These are phyloP conservation scores for Amblyopsis rosae DNA, from an alignment of 2,113 vertebrate species.

Conservation along the genomic window DNA sequence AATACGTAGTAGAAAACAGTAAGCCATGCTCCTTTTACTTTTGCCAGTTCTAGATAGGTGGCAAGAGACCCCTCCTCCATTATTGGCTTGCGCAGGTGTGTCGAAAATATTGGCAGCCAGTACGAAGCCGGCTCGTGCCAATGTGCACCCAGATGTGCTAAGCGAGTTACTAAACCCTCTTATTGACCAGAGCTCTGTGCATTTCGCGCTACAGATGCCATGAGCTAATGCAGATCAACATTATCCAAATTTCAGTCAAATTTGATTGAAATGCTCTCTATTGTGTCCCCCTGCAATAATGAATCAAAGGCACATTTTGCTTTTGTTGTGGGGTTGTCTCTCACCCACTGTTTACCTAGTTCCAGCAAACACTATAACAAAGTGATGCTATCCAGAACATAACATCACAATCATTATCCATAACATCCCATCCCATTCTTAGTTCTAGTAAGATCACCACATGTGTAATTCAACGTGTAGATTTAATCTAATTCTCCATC, in stretches of 20 bases:
- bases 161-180: constrained; percentile 32
- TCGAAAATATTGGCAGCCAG: constrained; percentile 50
- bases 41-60: constrained; percentile 45
- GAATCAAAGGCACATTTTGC: constrained; percentile 12
- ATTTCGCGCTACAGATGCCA: constrained; percentile 23
- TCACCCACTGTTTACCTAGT: constrained; percentile 47
- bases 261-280: constrained; percentile 34
- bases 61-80: constrained; percentile 60
- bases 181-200: constrained; percentile 19
- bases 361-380: constrained; percentile 23
- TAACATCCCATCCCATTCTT: not conserved
- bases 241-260: constrained; percentile 35
- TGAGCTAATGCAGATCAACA: constrained; percentile 28
- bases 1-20: constrained; percentile 92
- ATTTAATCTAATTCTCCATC: constrained; percentile 6
- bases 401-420: constrained; percentile 36
- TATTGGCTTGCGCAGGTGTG: constrained; percentile 55
- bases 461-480: constrained; percentile 32
- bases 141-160: constrained; percentile 44
- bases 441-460: constrained; percentile 6
- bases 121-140: constrained; percentile 24
- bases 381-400: constrained; percentile 20
- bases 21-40: constrained; percentile 76
- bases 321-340: constrained; percentile 57
- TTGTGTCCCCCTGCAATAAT: constrained; percentile 58